Evolutionary conservation across 2,888 invertebrate species (phyloP), one percentile per base, ranked within the genome.

Genomic region (Pherbina coryleti): DNA sequence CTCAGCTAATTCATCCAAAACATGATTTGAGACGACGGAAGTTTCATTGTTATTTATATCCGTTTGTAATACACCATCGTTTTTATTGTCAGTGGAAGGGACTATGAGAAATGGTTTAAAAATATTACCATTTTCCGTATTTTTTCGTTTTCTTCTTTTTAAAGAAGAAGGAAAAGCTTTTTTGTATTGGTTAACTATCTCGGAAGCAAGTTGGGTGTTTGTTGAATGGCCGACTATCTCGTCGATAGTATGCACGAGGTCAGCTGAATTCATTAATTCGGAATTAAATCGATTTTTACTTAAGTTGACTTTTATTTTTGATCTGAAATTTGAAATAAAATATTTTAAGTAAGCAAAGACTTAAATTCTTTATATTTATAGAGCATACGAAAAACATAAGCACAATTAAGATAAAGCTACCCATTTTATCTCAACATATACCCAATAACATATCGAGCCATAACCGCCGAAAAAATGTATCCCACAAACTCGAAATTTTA

Each of bases 101-200:
- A 14, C 14, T 44, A 14, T 44, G 11, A 44, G 11, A 44, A 44
- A 44, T 11, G 44, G 14, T 44, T 11, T 11, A 11, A 44, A 11
- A 44, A 14, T 57, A 3, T 25, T 25, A 22, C 25, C 25, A 25
- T 22, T 22, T 0, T 22, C 57, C 19, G 22, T 25, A 25, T 22
- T 64, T n/a, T 64, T 31, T n/a, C 64, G 64, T n/a, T 64, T 64
- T 64, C 64, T 64, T 64, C 17, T 31, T 17, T 64, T 64, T 5
- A 25, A 31, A 64, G n/a, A 31, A 64, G 64, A 64, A 31, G 28
- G n/a, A 17, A 64, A 31, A 64, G 64, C 14, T 25, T 31, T 55
- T 55, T 55, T 2, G 55, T n/a, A 19, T 11, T 14, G 3, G 14
- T 5, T 8, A 60, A 17, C 25, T 73, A 37, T 60, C 7, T 73